These are phyloP conservation scores for Drosophila sp. DNA, from an alignment of 1,140 invertebrate species.

Conservation along the genomic window DNA sequence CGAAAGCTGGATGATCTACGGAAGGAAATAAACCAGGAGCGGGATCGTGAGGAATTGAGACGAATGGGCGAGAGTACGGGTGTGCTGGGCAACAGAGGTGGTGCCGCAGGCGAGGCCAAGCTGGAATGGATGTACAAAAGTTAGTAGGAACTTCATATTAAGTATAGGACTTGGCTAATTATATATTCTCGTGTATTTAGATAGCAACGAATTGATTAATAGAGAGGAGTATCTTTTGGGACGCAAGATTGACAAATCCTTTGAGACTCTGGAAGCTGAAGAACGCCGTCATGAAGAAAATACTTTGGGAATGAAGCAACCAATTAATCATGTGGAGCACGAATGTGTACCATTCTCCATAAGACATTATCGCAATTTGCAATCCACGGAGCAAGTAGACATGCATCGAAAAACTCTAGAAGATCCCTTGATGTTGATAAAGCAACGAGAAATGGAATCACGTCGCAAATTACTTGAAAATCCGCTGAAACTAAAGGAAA, in stretches of 20 bases:
- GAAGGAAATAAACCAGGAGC: constrained; percentile 87
- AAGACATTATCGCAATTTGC: constrained; percentile 81
- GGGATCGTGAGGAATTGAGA: constrained; percentile 87
- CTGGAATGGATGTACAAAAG: constrained; percentile 97
- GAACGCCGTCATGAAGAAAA: constrained; percentile 85
- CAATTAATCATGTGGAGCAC: constrained; percentile 89
- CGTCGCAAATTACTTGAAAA: constrained; percentile 92
- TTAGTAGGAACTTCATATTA: constrained; percentile 46
- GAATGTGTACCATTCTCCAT: constrained; percentile 91
- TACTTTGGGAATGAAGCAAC: constrained; percentile 72
- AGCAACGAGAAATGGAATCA: constrained; percentile 92
- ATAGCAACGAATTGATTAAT: constrained; percentile 84
- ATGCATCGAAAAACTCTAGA: constrained; percentile 93
- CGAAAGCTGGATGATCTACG: constrained; percentile 88
- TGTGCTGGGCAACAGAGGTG: constrained; percentile 83
- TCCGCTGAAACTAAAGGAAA: constrained; percentile 93
- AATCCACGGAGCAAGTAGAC: constrained; percentile 88
- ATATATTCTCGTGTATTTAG: constrained; percentile 27
- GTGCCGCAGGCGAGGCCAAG: constrained; percentile 85
- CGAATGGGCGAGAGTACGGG: constrained; percentile 86
- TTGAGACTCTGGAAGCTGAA: constrained; percentile 87
- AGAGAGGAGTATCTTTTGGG: constrained; percentile 95
- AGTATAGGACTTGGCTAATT: too few relatives aligned
- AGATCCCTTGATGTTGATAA: constrained; percentile 94
- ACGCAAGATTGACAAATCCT: constrained; percentile 92